Percentiles rank a stretch among this genome's conserved stretches.
phyloP scores from a whole-genome alignment of 2,888 invertebrate genomes.

The Watsonalla cultraria region DNA sequence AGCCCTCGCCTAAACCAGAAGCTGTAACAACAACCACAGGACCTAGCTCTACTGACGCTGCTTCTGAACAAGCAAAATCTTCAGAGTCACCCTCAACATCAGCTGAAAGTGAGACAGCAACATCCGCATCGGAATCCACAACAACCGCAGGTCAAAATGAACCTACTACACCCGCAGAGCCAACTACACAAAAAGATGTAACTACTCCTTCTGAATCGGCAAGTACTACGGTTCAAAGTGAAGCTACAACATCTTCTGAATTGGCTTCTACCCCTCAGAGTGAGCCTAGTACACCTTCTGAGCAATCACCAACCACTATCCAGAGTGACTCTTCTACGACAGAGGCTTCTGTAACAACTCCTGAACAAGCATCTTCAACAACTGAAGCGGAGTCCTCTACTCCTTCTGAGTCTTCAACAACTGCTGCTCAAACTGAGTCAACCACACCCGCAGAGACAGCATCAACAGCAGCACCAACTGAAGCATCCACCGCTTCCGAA shows the following conservation, averaged over 20 bases:
- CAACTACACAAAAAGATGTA: neutral
- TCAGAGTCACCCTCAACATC: neutral
- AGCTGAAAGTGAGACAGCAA: neutral
- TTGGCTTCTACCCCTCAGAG: neutral
- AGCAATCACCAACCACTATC: constrained; percentile 2
- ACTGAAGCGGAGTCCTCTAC: constrained; percentile 2
- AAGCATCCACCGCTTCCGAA: constrained; percentile 6
- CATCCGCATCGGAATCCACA: neutral
- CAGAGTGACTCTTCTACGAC: neutral
- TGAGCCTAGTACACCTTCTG: neutral
- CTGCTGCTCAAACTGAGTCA: neutral
- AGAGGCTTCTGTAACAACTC: neutral
- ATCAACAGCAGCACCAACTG: constrained; percentile 1
- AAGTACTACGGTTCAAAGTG: no score
- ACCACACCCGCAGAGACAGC: constrained; percentile 9
- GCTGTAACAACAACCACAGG: neutral
- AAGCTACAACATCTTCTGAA: constrained; percentile 4
- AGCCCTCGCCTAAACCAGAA: neutral
- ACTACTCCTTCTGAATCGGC: no score
- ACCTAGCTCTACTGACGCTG: neutral
- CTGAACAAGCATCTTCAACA: neutral
- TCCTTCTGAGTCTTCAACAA: constrained; percentile 8
- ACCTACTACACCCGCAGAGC: neutral
- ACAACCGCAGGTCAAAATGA: neutral
- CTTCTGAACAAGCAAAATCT: neutral